Evolutionary conservation across 2,113 vertebrate species (phyloP).

Genomic region (Tachysurus fulvidraco): DNA sequence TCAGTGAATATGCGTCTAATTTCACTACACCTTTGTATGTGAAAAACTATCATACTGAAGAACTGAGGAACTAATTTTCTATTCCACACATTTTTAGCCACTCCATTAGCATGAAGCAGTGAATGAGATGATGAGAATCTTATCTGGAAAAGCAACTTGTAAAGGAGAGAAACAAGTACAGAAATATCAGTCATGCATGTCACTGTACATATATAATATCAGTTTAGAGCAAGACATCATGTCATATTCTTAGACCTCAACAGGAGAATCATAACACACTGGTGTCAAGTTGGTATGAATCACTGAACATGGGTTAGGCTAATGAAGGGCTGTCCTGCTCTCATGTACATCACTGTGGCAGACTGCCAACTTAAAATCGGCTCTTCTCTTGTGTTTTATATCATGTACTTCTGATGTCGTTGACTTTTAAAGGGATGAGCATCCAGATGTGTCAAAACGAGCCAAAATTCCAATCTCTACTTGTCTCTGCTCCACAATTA

Average conservation of each 20-base stretch:
- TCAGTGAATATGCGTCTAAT: neutral
- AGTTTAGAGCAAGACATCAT: slow-evolving; percentile 12
- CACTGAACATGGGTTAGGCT: neutral
- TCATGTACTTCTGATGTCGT: neutral
- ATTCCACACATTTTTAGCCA: neutral
- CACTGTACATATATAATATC: slow-evolving; percentile 9
- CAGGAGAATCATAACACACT: slow-evolving; percentile 2
- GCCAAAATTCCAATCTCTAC: neutral
- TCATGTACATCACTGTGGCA: neutral
- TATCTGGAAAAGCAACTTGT: neutral
- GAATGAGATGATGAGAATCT: neutral
- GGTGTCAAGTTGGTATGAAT: slow-evolving; percentile 17
- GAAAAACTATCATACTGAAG: neutral
- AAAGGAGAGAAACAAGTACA: slow-evolving; percentile 5
- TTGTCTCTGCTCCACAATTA: neutral
- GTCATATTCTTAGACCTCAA: neutral
- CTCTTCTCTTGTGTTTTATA: neutral
- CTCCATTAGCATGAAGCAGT: neutral
- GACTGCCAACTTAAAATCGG: neutral
- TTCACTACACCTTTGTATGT: neutral
- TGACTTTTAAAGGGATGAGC: neutral
- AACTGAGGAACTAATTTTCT: neutral
- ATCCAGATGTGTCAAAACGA: neutral
- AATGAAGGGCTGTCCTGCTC: neutral
- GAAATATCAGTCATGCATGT: slow-evolving; percentile 5